Conservation (phyloP, 1,140 invertebrate species). For the Lutraria rhynchaena region DNA sequence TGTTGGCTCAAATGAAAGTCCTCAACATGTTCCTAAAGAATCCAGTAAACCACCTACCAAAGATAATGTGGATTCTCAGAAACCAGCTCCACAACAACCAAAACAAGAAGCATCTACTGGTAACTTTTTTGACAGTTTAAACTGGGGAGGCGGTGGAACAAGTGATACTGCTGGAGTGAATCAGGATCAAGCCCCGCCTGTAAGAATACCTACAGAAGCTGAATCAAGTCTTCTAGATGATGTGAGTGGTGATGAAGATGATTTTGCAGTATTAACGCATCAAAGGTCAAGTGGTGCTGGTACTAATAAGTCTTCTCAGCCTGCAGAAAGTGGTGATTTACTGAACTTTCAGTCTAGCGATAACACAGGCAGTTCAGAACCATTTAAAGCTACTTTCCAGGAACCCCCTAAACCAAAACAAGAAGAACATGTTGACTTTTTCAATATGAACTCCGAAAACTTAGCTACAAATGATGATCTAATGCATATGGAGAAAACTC, state of each 20-base stretch:
- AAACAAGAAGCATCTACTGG: slow-evolving; percentile 54
- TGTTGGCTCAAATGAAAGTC: slow-evolving; percentile 71
- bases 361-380: slow-evolving; percentile 40
- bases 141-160: slow-evolving; percentile 66
- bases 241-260: slow-evolving; percentile 72
- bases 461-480: slow-evolving; percentile 66
- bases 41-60: slow-evolving; percentile 15
- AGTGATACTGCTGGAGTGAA: not conserved
- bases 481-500: slow-evolving; percentile 71
- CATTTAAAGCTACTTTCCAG: slow-evolving; percentile 28
- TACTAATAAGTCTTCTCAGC: slow-evolving; percentile 2
- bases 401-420: slow-evolving; percentile 1
- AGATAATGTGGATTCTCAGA: slow-evolving; percentile 27
- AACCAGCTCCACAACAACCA: slow-evolving; percentile 43
- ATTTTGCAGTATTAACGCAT: slow-evolving; percentile 72
- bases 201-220: slow-evolving; percentile 27
- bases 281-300: slow-evolving; percentile 48
- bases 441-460: slow-evolving; percentile 67
- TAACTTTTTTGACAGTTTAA: slow-evolving; percentile 74
- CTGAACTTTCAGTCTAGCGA: slow-evolving; percentile 28
- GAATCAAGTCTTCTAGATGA: slow-evolving; percentile 63
- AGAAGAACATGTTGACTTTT: slow-evolving; percentile 63
- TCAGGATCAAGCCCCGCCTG: slow-evolving; percentile 2
- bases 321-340: not conserved
- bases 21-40: slow-evolving; percentile 77